phyloP scores from a whole-genome alignment of 2,113 vertebrate species.

The Ptilonorhynchus violaceus region DNA sequence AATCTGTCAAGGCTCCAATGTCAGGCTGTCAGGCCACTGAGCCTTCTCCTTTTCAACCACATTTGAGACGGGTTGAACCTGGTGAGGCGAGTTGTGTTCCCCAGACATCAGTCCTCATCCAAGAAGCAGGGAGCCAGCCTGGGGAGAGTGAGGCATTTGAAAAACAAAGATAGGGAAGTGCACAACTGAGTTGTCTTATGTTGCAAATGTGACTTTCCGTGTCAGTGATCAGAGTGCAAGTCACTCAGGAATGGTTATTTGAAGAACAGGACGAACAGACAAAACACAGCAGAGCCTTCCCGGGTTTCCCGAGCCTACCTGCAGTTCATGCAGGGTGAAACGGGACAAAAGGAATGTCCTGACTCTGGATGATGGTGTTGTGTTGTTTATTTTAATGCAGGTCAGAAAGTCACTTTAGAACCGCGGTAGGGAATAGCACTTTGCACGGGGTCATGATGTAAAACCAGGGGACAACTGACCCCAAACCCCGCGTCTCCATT shows the following conservation, averaged over 20 bases:
- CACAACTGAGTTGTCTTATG: neutral
- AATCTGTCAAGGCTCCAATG: neutral
- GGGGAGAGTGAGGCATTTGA: neutral
- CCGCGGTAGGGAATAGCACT: neutral
- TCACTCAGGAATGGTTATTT: neutral
- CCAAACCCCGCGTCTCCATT: neutral
- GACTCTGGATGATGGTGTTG: neutral
- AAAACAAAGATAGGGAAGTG: neutral
- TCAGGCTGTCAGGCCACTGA: neutral
- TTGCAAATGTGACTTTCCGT: neutral
- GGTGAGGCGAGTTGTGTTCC: neutral
- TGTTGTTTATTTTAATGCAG: neutral
- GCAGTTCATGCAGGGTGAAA: neutral
- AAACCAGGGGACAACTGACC: neutral
- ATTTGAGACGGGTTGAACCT: neutral
- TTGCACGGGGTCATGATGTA: neutral
- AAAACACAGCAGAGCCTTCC: neutral
- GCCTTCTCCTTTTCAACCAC: neutral
- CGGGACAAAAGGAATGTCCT: neutral
- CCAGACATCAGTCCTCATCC: neutral
- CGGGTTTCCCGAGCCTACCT: neutral
- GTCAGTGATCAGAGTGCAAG: neutral
- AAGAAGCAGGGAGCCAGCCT: neutral
- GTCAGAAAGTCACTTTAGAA: neutral
- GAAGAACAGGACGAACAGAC: neutral